Conservation (phyloP, 37 sponge, comb jelly and placozoan genomes). For the Ephydatia muelleri region DNA sequence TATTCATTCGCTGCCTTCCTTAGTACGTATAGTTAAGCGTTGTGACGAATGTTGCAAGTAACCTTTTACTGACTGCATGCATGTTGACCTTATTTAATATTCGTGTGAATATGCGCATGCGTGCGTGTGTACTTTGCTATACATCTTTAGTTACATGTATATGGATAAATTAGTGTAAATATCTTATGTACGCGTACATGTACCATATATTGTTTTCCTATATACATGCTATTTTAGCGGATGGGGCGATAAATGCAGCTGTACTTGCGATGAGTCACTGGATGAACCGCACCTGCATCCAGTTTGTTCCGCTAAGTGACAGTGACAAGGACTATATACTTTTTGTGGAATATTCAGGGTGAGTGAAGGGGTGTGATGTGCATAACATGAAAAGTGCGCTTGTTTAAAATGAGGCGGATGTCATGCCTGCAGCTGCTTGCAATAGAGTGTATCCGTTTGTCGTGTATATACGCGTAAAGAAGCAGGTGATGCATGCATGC, state of each 20-base stretch:
- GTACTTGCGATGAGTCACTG: slow-evolving; percentile 42
- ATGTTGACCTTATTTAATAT: too few species aligned
- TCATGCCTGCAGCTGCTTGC: neutral
- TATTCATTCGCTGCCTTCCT: slow-evolving; percentile 23
- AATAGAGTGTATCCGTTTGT: too few species aligned
- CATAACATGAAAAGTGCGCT: neutral
- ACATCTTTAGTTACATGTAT: too few species aligned
- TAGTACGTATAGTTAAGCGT: slow-evolving; percentile 1
- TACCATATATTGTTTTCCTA: neutral
- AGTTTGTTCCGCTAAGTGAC: slow-evolving; percentile 31
- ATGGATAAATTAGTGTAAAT: too few species aligned
- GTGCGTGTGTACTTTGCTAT: too few species aligned
- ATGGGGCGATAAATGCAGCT: neutral
- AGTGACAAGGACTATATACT: slow-evolving; percentile 46
- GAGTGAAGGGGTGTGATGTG: neutral
- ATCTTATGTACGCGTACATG: neutral
- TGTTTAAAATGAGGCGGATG: neutral
- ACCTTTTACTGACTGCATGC: too few species aligned
- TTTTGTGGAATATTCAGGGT: slow-evolving; percentile 3
- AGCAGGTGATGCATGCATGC: neutral
- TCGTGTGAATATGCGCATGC: too few species aligned
- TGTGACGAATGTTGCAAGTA: too few species aligned
- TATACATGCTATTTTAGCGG: neutral
- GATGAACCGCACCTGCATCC: slow-evolving; percentile 61
- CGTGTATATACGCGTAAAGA: neutral